Conservation (phyloP, 2,797 vertebrate genomes). For the Lepus oiostolus region DNA sequence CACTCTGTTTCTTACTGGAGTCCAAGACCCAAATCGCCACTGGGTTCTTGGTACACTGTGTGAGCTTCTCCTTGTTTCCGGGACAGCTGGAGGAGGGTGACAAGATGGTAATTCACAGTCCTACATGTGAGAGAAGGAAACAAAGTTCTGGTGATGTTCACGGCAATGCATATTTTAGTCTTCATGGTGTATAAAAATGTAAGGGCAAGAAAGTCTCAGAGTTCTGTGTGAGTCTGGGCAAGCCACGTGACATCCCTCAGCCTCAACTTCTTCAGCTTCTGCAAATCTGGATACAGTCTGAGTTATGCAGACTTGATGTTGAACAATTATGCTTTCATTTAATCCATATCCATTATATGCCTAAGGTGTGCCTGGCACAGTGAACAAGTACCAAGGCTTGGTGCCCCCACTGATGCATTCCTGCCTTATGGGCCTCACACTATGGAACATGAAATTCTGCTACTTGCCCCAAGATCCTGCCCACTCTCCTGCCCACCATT, state of each 20-base stretch:
- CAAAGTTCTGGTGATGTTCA: background rate
- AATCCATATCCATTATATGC: background rate
- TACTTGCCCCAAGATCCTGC: background rate
- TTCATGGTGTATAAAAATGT: background rate
- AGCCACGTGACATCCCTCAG: background rate
- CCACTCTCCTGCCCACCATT: background rate
- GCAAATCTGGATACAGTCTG: background rate
- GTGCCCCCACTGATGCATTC: background rate
- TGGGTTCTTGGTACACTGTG: slow-evolving; percentile 93
- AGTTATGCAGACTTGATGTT: background rate
- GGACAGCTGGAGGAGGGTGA: slow-evolving; percentile 91
- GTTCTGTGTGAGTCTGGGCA: background rate
- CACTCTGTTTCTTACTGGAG: slow-evolving; percentile 90
- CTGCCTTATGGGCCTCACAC: background rate
- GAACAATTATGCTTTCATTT: background rate
- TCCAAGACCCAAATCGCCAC: slow-evolving; percentile 99
- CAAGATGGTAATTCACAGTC: slow-evolving; percentile 96
- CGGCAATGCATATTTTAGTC: background rate
- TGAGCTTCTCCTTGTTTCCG: slow-evolving; percentile 90
- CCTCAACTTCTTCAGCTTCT: background rate
- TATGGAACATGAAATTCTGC: too few relatives aligned
- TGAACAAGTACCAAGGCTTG: background rate
- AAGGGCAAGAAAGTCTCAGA: background rate
- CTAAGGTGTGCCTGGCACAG: background rate
- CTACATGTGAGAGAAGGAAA: slow-evolving; percentile 83